Evolutionary conservation across 2,113 vertebrate genomes (phyloP).

Genomic region (Raja brachyura): DNA sequence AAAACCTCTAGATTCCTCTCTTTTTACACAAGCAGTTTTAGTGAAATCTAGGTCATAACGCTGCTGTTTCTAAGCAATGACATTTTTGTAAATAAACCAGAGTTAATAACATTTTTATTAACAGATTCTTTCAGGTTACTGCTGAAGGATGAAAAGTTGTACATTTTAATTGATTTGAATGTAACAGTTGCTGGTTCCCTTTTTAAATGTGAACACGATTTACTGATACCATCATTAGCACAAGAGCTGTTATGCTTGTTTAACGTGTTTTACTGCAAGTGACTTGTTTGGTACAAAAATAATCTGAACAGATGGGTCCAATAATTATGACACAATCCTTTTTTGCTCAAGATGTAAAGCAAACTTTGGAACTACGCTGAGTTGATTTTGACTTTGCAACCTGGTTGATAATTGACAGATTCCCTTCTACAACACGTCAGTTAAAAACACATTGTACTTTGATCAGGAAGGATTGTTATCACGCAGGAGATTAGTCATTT

Average conservation of each 20-base stretch:
- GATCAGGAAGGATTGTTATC: not conserved
- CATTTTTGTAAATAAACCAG: not conserved
- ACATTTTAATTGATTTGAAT: not conserved
- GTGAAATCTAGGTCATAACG: not conserved
- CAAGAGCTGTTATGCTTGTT: constrained; percentile 4
- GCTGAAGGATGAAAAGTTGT: not conserved
- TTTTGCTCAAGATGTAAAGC: not conserved
- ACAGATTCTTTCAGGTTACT: not conserved
- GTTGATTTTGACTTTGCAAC: constrained; percentile 33
- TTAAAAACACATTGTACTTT: constrained; percentile 12
- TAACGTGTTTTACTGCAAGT: not conserved
- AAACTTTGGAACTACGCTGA: not conserved
- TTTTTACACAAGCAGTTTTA: not conserved
- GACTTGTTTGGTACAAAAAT: not conserved
- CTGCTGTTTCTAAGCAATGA: not conserved
- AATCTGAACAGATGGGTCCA: constrained; percentile 28
- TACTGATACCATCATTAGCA: not conserved
- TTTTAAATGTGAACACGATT: not conserved
- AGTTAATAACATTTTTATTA: not conserved
- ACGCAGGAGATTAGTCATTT: not conserved
- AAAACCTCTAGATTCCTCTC: not conserved
- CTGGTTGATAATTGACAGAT: constrained; percentile 33
- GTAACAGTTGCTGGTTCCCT: constrained; percentile 15
- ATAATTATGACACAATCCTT: not conserved
- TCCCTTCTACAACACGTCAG: not conserved